Conservation (phyloP, 2,888 invertebrate genomes). For the Hypena proboscidalis region DNA sequence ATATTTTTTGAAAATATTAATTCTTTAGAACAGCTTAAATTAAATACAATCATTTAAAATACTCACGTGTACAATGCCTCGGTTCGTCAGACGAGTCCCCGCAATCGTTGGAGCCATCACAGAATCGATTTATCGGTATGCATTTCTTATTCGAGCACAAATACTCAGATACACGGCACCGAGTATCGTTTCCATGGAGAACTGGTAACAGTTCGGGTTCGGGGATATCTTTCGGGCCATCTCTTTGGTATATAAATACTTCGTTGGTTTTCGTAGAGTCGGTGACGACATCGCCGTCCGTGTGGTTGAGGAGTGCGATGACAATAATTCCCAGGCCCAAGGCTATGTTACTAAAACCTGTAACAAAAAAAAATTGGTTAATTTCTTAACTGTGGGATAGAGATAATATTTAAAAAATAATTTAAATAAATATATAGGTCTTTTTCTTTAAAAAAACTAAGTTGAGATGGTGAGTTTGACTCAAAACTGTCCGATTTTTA, state of each 20-base stretch:
- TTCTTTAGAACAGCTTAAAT: background rate
- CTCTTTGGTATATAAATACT: slow-evolving; percentile 56
- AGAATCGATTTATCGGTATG: slow-evolving; percentile 89
- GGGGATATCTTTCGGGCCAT: slow-evolving; percentile 60
- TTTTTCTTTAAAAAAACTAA: too few species aligned
- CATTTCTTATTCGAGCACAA: slow-evolving; percentile 88
- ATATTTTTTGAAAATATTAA: too few species aligned
- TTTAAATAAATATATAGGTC: too few species aligned
- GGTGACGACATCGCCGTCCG: slow-evolving; percentile 68
- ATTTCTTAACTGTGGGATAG: background rate
- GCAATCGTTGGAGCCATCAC: slow-evolving; percentile 92
- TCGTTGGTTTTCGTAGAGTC: slow-evolving; percentile 44
- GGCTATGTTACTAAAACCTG: slow-evolving; percentile 64
- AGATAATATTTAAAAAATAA: too few species aligned
- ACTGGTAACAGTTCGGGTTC: slow-evolving; percentile 75
- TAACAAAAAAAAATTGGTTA: slow-evolving; percentile 54
- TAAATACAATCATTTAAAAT: slow-evolving; percentile 13
- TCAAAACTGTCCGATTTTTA: too few species aligned
- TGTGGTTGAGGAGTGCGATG: slow-evolving; percentile 55
- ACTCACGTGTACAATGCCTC: slow-evolving; percentile 93
- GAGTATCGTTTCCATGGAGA: slow-evolving; percentile 74
- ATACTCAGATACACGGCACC: slow-evolving; percentile 89
- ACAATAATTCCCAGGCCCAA: slow-evolving; percentile 60
- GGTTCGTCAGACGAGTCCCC: slow-evolving; percentile 93
- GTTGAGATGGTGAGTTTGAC: too few species aligned